Percentiles rank a stretch among this genome's conserved stretches.
Evolutionary conservation across 2,113 vertebrate genomes (phyloP).

Genomic region (Cephalopholis sonnerati): DNA sequence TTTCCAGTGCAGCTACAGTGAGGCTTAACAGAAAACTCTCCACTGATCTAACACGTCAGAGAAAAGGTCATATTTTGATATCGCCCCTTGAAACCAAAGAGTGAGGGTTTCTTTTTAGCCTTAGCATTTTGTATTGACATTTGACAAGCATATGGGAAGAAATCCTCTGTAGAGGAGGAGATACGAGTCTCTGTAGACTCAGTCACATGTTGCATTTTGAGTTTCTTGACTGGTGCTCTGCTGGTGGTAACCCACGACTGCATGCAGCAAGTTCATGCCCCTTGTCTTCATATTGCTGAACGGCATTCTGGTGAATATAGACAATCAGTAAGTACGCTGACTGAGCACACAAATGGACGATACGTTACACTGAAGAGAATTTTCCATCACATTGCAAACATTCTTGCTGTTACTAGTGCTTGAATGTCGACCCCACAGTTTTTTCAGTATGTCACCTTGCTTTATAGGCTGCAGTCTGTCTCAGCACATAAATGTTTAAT

Average conservation of each 20-base stretch:
- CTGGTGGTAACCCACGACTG: background rate
- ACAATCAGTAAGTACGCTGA: constrained; percentile 34
- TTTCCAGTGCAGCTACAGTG: constrained; percentile 6
- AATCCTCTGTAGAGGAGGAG: constrained; percentile 3
- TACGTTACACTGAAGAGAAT: background rate
- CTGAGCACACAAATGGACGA: background rate
- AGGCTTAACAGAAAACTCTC: constrained; percentile 23
- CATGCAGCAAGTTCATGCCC: constrained; percentile 8
- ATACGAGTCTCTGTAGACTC: constrained; percentile 19
- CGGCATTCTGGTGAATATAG: constrained; percentile 29
- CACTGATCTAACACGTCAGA: constrained; percentile 6
- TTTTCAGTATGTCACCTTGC: background rate
- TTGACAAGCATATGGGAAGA: constrained; percentile 27
- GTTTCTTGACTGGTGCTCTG: background rate
- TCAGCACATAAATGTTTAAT: background rate
- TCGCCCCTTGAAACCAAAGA: constrained; percentile 37
- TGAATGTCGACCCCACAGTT: background rate
- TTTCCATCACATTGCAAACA: background rate
- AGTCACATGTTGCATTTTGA: constrained; percentile 21
- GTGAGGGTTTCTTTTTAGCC: constrained; percentile 19
- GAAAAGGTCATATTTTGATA: constrained; percentile 45
- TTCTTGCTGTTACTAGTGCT: background rate
- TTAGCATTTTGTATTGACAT: constrained; percentile 54
- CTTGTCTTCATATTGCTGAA: constrained; percentile 6
- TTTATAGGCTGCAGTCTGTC: background rate